These are phyloP conservation scores for Phragmatobia fuliginosa DNA, from an alignment of 2,888 invertebrate genomes.

Conservation along the genomic window DNA sequence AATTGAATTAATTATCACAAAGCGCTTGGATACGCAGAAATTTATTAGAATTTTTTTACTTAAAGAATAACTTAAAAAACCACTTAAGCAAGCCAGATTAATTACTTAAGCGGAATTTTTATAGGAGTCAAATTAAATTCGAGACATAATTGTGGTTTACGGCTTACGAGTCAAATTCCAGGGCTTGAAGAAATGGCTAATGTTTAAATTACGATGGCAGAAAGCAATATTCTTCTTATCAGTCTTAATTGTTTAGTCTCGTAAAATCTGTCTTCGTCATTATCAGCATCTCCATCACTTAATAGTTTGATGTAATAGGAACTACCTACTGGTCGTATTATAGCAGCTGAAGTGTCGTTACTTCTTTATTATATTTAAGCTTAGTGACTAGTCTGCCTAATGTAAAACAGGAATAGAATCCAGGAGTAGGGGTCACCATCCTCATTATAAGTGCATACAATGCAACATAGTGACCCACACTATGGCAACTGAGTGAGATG, in stretches of 20 bases:
- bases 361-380: no score
- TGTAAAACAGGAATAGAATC: no score
- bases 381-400: no score
- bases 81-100: slow-evolving; percentile 45
- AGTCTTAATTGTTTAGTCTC: not conserved
- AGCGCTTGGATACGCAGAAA: slow-evolving; percentile 20
- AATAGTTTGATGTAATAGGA: no score
- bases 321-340: no score
- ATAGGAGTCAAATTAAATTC: slow-evolving; percentile 46
- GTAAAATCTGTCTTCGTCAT: not conserved
- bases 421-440: no score
- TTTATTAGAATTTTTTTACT: slow-evolving; percentile 28
- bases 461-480: no score
- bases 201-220: not conserved
- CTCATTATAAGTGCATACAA: no score
- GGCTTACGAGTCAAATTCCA: not conserved
- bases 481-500: no score
- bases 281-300: no score
- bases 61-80: slow-evolving; percentile 46
- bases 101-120: slow-evolving; percentile 48
- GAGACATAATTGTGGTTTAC: not conserved
- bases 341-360: no score
- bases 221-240: no score
- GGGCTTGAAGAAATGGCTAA: not conserved
- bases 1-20: slow-evolving; percentile 47